Percentiles rank a stretch among this genome's conserved stretches.
Evolutionary conservation across 2,888 invertebrate genomes (phyloP).

Genomic region (Steinernema carpocapsae): DNA sequence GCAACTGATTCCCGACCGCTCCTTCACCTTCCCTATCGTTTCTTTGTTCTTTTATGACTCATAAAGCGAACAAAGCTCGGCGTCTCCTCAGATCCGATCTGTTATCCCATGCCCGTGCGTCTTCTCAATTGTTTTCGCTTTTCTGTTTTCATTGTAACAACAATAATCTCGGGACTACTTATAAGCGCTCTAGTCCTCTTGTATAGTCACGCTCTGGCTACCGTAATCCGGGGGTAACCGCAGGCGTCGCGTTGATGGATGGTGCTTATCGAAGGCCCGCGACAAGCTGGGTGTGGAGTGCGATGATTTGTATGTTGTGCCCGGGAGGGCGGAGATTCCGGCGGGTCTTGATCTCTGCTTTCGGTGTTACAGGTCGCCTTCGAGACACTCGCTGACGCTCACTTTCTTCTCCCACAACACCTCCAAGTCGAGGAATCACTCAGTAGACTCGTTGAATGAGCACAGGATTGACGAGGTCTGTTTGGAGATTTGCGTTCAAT

Average conservation of each 20-base stretch:
- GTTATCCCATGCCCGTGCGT: neutral
- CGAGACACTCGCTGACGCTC: constrained; percentile 18
- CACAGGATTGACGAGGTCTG: constrained; percentile 12
- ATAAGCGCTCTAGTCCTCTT: neutral
- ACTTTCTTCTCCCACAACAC: constrained; percentile 21
- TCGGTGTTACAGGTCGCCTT: constrained; percentile 6
- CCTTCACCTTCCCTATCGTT: neutral
- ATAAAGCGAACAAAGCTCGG: neutral
- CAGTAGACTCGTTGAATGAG: neutral
- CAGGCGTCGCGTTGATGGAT: constrained; percentile 7
- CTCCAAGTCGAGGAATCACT: constrained; percentile 20
- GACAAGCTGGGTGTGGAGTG: neutral
- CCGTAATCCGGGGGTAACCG: neutral
- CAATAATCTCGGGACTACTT: neutral
- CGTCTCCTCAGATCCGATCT: neutral
- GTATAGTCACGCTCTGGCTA: constrained; percentile 7
- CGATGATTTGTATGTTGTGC: neutral
- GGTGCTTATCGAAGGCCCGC: neutral
- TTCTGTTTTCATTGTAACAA: constrained; percentile 7
- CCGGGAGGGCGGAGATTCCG: neutral
- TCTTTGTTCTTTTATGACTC: neutral
- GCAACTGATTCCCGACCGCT: too few species aligned
- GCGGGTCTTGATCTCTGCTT: neutral
- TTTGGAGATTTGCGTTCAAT: too few species aligned
- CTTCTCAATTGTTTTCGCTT: constrained; percentile 4